Evolutionary conservation across 2,888 invertebrate genomes (phyloP), one percentile per base, ranked within the genome.

Genomic region (Nemotelus nigrinus): DNA sequence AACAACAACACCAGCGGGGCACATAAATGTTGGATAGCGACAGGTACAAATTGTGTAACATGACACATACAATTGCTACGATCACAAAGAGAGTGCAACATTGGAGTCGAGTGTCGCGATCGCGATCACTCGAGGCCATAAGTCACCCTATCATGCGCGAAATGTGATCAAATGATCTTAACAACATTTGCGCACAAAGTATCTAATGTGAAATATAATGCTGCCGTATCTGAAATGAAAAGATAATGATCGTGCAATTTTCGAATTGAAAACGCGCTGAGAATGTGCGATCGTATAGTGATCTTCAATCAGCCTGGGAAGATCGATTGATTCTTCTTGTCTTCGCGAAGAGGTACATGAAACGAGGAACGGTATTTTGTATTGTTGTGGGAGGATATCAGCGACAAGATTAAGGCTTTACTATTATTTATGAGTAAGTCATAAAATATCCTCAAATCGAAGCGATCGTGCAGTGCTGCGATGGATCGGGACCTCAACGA

Each of bases 21-120:
- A 45, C n/a, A 58, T 57, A 58, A 72, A 58, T 72, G 58, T 72
- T 60, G 48, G 67, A 39, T 58, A 71, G 65, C 72, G 74, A 70
- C 77, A 71, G 65, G 65, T 78, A 78, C 74, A 78, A 78, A 78
- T 78, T 78, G 77, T 78, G 77, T 53, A 74, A 78, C 77, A 78
- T 67, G 74, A 78, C 65, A 74, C 65, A 47, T 48, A 74, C 63
- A 72, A 72, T 70, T 72, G 58, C 39, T 47, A 25, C 39, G 67
- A 39, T 50, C 47, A 67, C 67, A 48, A 67, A 25, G 39, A 67
- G 50, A 10, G 67, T 10, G 10, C 25, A 53, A 8, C 7, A 53
- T 57, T 25, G 25, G 25, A 25, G 25, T 25, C 41, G 8, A 58
- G 58, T 2, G 58, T 63, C 63, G 63, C 63, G 43, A 5, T 7